A percentile compares a stretch with the other conserved stretches of the same genome.
These are phyloP conservation scores for Macquaria ambigua DNA, from an alignment of 2,113 vertebrate species.

Conservation along the genomic window DNA sequence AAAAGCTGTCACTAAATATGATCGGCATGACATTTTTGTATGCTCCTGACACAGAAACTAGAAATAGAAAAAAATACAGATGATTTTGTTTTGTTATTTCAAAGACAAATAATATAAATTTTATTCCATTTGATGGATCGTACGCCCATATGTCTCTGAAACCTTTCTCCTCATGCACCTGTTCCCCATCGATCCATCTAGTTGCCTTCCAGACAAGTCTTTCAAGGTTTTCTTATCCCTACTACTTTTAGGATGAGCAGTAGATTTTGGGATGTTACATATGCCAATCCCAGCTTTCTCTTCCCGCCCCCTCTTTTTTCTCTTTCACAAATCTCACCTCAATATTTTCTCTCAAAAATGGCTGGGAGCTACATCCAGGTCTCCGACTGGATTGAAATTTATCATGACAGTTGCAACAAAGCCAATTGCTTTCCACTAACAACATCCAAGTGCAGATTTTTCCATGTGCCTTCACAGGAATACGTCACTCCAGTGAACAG, in stretches of 20 bases:
- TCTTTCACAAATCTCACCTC: slow-evolving; percentile 50
- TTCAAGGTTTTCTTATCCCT: slow-evolving; percentile 39
- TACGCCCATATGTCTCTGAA: background rate
- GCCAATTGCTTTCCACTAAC: slow-evolving; percentile 47
- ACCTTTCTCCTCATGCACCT: slow-evolving; percentile 53
- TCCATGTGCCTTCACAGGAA: slow-evolving; percentile 39
- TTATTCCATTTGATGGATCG: background rate
- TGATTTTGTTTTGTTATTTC: background rate
- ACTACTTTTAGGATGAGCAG: slow-evolving; percentile 41
- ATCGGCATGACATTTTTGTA: background rate
- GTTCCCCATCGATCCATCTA: slow-evolving; percentile 54
- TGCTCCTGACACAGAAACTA: slow-evolving; percentile 12
- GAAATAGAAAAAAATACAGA: background rate
- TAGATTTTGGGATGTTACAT: slow-evolving; percentile 51
- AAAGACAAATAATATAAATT: background rate
- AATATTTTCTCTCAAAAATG: slow-evolving; percentile 34
- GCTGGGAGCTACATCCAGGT: slow-evolving; percentile 45
- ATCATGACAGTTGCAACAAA: slow-evolving; percentile 56
- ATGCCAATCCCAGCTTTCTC: slow-evolving; percentile 36
- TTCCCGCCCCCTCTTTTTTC: slow-evolving; percentile 13
- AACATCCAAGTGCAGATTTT: slow-evolving; percentile 53
- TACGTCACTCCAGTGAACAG: slow-evolving; percentile 32
- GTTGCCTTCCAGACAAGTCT: slow-evolving; percentile 55
- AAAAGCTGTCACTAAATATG: background rate
- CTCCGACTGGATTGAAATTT: slow-evolving; percentile 46